Base-by-base conservation (phyloP, 2,888 invertebrate genomes). In the Gandaritis pyraliata region DNA sequence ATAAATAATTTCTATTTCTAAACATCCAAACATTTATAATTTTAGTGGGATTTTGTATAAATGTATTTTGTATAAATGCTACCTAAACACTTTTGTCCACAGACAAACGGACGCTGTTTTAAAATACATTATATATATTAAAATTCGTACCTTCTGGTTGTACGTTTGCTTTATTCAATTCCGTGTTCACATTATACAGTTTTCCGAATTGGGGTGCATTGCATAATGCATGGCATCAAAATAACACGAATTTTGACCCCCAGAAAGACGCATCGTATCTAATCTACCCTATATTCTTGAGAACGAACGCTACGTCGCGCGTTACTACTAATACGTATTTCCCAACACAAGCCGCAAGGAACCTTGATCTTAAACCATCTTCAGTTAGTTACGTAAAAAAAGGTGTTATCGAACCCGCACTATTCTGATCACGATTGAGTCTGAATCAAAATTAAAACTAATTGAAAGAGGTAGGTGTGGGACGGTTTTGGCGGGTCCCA, bases 401-500 rank as follows among this genome's bases (percentile, higher is more conserved):
- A 57, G 38, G 63, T 76, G 73, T 55, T 70, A 69, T 71, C 70
- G 64, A 61, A 70, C 70, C 61, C 66, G 56, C 62, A 68, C 73
- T 69, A 70, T 66, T 66, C 61, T 46, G 63, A 72, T 74, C 78
- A 78, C 76, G 77, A 72, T 53, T n/a, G 29, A 58, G 63, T 59
- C 68, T 78, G 82, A 82, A 86, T 87, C 77, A 76, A 74, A 76
- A 86, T 87, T 77, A 76, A 74, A 76, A 74, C 74, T 84, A 82
- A 86, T 85, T 86, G 83, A 74, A 71, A 58, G 46, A 74, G 70
- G 72, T 72, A 74, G 72, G 75, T 75, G 76, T 74, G 72, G 55
- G 58, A 66, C 72, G 66, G 68, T 74, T 85, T 83, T 81, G 85
- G 81, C 56, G 67, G 73, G 65, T 69, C 60, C 85, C 83, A 76